A percentile compares a stretch with the other conserved stretches of the same genome.
These are phyloP conservation scores for Trididemnum miniatum DNA, from an alignment of 23 tunicate species.

Conservation along the genomic window DNA sequence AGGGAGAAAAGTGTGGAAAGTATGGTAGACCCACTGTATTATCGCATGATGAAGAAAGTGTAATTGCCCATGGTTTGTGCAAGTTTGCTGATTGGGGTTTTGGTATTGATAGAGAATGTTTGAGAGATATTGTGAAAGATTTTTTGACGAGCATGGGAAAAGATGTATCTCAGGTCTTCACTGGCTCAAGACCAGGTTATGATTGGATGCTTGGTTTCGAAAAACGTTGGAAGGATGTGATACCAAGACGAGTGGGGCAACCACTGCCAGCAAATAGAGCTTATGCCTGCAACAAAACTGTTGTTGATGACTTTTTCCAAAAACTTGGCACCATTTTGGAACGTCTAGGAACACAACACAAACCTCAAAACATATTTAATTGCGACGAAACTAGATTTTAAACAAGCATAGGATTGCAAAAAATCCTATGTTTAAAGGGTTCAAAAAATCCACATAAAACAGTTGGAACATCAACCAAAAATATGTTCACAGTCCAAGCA, in stretches of 20 bases:
- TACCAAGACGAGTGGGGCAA: conserved; percentile 11
- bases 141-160: background rate
- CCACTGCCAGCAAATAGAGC: conserved; percentile 5
- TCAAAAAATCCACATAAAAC: conserved; percentile 21
- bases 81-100: conserved; percentile 15
- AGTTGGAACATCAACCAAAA: background rate
- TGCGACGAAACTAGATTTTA: conserved; percentile 4
- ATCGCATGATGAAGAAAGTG: too few species aligned
- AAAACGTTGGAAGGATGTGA: background rate
- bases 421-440: background rate
- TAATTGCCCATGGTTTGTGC: too few species aligned
- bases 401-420: conserved; percentile 8
- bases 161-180: conserved; percentile 1
- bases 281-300: conserved; percentile 21
- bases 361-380: conserved; percentile 11
- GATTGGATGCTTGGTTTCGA: conserved; percentile 4
- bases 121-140: conserved; percentile 9
- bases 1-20: conserved; percentile 10
- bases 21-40: too few species aligned
- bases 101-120: conserved; percentile 10
- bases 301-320: conserved; percentile 7
- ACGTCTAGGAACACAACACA: conserved; percentile 1
- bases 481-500: too few species aligned
- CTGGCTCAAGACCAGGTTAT: background rate
- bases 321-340: background rate